phyloP scores from a whole-genome alignment of 2,113 vertebrate genomes.

The Sigmodon hispidus region DNA sequence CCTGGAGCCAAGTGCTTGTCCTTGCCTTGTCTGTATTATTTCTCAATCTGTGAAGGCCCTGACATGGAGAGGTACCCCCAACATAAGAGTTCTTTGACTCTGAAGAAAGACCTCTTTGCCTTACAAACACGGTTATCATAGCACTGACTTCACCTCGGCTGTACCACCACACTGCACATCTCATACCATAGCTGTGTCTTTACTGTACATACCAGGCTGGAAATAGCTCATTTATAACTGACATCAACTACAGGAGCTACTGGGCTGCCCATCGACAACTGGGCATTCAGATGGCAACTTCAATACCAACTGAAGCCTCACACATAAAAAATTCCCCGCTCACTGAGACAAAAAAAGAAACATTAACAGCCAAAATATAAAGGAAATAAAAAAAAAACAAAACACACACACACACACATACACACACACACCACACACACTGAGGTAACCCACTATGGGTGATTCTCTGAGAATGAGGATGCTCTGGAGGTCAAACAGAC shows the following conservation, averaged over 20 bases:
- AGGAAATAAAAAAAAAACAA: background rate
- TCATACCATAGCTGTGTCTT: background rate
- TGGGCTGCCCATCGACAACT: constrained; percentile 42
- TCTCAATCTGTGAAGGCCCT: constrained; percentile 29
- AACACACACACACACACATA: background rate
- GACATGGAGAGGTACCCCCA: constrained; percentile 57
- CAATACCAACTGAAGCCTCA: constrained; percentile 69
- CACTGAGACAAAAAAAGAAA: constrained; percentile 68
- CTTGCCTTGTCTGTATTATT: background rate
- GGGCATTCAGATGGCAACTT: constrained; percentile 54
- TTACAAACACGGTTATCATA: constrained; percentile 72
- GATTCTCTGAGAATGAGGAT: background rate
- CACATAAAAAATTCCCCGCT: constrained; percentile 73
- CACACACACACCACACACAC: background rate
- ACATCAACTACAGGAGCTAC: constrained; percentile 41
- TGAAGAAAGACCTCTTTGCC: constrained; percentile 57
- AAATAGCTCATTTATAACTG: background rate
- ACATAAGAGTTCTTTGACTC: constrained; percentile 59
- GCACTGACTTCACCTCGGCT: constrained; percentile 34
- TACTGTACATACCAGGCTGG: background rate
- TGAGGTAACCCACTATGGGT: background rate
- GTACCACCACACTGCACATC: background rate
- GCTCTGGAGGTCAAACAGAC: background rate
- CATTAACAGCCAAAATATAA: constrained; percentile 61
- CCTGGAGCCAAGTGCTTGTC: background rate